Base-by-base conservation (phyloP, 2,888 invertebrate genomes). In the Teinopalpus imperialis region DNA sequence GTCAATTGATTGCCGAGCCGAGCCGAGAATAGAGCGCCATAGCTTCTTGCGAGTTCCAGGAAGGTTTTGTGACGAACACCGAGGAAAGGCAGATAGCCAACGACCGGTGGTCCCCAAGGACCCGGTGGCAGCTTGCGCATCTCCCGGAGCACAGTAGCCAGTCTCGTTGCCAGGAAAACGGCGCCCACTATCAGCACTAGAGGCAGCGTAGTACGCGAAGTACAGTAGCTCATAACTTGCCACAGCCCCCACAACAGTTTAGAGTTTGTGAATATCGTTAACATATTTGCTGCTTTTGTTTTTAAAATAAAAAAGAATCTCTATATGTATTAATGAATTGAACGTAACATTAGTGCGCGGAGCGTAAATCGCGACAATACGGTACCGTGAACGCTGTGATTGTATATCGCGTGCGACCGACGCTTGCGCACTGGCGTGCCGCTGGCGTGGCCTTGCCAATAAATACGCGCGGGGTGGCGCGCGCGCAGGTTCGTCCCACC, bases 41-140 rank as follows among this genome's bases (percentile, higher is more conserved):
- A 97, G 63, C 91, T 92, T 53, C 92, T 90, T 27, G 95, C 92
- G 63, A 97, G 82, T 62, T 94, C 92, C 66, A 93, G 90, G 81
- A 94, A 95, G 44, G 93, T 92, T 42, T 95, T 91, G 80, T 97
- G 96, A 35, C 94, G 92, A 26, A 92, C 91, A 57, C 93, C 94
- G 64, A 97, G 90, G 77, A 94, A 96, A 1, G 94, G 94, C 54
- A 97, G 82, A 69, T 94, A 96, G 49, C 97, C 97, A 44, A 96
- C 90, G 40, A 97, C 87, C 10, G 97, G 97, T 2, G 95, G 85
- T 1, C 97, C 96, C 94, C 94, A 94, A 1, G 97, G 97, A 1
- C 97, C 97, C 0, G 97, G 97, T 0, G 97, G 97, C 57, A 96
- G 81, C 54, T 89, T 76, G 51, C 77, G 76, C 53, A 75, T 59